These are phyloP conservation scores for Eciton burchellii DNA, from an alignment of 1,140 invertebrate genomes.

Conservation along the genomic window DNA sequence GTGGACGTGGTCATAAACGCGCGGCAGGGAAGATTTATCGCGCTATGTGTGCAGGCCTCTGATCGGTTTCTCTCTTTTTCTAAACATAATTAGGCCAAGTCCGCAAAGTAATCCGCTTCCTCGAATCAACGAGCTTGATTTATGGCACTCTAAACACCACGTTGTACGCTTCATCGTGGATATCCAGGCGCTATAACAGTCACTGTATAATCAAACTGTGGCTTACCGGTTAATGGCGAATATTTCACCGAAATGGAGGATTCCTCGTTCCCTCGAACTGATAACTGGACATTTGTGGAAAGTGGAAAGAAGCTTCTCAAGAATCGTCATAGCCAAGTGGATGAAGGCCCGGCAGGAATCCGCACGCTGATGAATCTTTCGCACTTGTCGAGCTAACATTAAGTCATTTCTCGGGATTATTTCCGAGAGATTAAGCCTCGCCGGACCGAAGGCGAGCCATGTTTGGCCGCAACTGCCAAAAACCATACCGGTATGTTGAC, in stretches of 20 bases:
- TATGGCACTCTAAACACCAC: conserved; percentile 59
- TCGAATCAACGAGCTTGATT: conserved; percentile 69
- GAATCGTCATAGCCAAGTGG: neutral
- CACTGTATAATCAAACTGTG: conserved; percentile 52
- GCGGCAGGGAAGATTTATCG: conserved; percentile 2
- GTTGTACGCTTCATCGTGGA: conserved; percentile 38
- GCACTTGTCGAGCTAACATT: neutral
- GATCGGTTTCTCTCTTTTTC: conserved; percentile 39
- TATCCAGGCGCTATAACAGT: conserved; percentile 33
- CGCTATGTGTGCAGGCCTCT: conserved; percentile 7
- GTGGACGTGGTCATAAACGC: neutral
- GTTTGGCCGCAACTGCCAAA: conserved; percentile 32
- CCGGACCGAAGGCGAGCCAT: neutral
- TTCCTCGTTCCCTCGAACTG: neutral
- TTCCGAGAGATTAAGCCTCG: neutral
- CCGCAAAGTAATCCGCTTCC: conserved; percentile 15
- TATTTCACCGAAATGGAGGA: conserved; percentile 3
- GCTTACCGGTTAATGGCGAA: conserved; percentile 36
- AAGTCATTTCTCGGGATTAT: neutral
- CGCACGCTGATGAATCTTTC: neutral
- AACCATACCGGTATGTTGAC: conserved; percentile 16
- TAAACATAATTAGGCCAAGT: conserved; percentile 62
- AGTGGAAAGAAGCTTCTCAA: neutral
- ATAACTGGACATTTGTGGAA: conserved; percentile 2
- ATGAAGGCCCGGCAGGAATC: neutral